phyloP scores from a whole-genome alignment of 2,797 vertebrate genomes.

The Ficedula albicollis region DNA sequence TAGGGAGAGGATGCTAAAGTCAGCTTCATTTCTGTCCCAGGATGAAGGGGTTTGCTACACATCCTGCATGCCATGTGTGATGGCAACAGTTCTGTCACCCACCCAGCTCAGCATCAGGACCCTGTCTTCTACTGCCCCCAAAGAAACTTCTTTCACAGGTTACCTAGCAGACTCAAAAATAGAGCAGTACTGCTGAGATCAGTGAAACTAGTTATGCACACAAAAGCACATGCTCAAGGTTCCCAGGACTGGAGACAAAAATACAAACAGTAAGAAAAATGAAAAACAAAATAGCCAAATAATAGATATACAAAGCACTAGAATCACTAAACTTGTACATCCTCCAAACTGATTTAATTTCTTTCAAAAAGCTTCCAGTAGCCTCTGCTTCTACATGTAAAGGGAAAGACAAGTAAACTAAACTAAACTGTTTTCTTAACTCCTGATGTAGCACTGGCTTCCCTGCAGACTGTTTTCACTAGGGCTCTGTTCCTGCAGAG shows the following conservation, averaged over 20 bases:
- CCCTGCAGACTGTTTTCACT: not conserved
- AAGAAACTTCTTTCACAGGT: not conserved
- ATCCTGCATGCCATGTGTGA: fast-evolving
- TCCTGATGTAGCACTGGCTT: not conserved
- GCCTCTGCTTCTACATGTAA: not conserved
- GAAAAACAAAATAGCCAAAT: not conserved
- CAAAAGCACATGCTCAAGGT: not conserved
- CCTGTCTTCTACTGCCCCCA: not conserved
- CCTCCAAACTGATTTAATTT: not conserved
- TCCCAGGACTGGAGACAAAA: not conserved
- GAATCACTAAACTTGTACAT: not conserved
- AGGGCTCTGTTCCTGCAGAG: not conserved
- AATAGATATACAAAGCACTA: not conserved
- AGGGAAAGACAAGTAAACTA: not conserved
- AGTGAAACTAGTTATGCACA: not conserved
- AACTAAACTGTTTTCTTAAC: not conserved
- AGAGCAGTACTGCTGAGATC: not conserved
- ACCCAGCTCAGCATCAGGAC: not conserved
- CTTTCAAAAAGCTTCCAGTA: not conserved
- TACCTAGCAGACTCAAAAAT: not conserved
- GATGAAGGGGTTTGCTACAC: not conserved
- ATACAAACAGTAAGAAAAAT: not conserved
- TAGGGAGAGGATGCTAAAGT: not conserved
- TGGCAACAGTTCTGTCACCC: not conserved
- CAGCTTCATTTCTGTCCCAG: not conserved